Percentiles rank a stretch among this genome's conserved stretches.
Conservation (phyloP, 2,113 vertebrate species). For the Ophthalmolycus amberensis region DNA sequence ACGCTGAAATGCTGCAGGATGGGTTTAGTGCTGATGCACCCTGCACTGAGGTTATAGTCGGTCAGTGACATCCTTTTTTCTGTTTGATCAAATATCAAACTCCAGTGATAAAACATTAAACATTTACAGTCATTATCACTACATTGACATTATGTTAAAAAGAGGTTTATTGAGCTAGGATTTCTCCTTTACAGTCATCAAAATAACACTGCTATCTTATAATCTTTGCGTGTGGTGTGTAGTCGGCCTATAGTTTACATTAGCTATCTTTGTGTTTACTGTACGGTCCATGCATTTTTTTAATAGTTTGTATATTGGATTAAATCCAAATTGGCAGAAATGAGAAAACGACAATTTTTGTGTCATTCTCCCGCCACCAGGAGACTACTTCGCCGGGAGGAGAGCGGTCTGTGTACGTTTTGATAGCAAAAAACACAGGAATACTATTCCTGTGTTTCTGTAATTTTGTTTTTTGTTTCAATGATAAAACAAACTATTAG, state of each 20-base stretch:
- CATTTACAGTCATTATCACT: neutral
- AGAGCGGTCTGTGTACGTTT: too few species aligned
- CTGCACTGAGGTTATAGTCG: slow-evolving; percentile 53
- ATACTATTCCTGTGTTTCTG: too few species aligned
- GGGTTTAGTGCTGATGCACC: slow-evolving; percentile 47
- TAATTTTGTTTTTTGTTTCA: too few species aligned
- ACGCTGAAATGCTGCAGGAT: slow-evolving; percentile 26
- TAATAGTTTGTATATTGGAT: too few species aligned
- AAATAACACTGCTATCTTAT: neutral
- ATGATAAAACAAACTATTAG: too few species aligned
- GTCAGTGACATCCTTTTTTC: slow-evolving; percentile 44
- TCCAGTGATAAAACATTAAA: neutral
- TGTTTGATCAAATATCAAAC: neutral
- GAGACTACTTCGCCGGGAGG: too few species aligned
- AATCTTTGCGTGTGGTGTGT: neutral
- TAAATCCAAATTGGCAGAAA: too few species aligned
- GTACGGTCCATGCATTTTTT: too few species aligned
- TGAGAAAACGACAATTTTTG: too few species aligned
- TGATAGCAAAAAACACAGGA: too few species aligned
- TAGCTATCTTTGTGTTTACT: neutral
- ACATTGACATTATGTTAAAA: neutral
- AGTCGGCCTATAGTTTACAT: neutral
- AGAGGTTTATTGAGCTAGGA: neutral
- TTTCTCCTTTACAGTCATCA: neutral
- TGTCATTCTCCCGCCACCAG: too few species aligned